Base-by-base conservation (phyloP, 2,888 invertebrate species). In the Heteromurus nitidus region DNA sequence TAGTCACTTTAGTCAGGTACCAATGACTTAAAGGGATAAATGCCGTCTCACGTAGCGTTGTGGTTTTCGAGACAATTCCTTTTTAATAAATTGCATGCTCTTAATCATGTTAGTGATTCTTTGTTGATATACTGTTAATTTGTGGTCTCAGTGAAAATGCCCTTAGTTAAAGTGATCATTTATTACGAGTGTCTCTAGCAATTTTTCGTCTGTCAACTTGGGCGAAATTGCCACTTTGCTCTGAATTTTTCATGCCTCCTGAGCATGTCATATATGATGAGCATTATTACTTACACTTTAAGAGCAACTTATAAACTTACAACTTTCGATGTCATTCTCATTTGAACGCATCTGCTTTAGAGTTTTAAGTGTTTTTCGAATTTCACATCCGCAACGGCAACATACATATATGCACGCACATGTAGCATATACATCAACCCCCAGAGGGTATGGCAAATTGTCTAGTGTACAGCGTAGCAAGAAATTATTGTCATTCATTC, bases 161-260 rank as follows among this genome's bases (percentile, higher is more conserved):
- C 47, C 24, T 16, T 16, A 64, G 73, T 74, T 64, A 74, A 64
- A 74, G 73, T 62, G 50, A 30, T 60, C 60, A 13, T 72, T 60
- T 47, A 62, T 18, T 1, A 53, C n/a, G 24, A 42, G 16, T 42
- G 69, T 53, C 22, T 22, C 47, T 70, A 20, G 47, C 24, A 24
- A 47, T 53, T 42, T 64, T 36, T 36, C 20, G 30, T 26, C 16
- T 28, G 24, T 3, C 20, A 58, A 58, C 1, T 1, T n/a, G 26
- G 16, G 13, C 28, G 30, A 62, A 55, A 62, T 62, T 62, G 11
- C 30, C 31, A 22, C 42, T 36, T 20, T 55, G 24, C 11, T 36
- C 36, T 58, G 20, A 26, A 9, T 13, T 47, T 31, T 60, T 72
- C 28, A 60, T 47, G 72, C 72, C 24, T 28, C 16, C 3, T 16